These are phyloP conservation scores for Argyresthia albistria DNA, from an alignment of 2,888 invertebrate species.

Conservation along the genomic window DNA sequence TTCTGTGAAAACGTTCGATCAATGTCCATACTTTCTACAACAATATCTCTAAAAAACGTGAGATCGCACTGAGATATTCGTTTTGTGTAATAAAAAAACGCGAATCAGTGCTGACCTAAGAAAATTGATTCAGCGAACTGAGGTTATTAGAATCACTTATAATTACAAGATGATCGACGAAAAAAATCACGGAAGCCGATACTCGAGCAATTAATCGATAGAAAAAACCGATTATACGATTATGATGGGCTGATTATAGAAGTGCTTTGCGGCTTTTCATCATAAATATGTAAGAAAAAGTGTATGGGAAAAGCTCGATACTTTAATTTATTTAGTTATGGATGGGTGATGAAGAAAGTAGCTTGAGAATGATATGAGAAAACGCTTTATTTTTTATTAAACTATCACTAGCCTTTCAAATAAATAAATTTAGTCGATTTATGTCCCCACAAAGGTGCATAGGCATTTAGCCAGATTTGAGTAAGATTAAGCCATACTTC, in stretches of 20 bases:
- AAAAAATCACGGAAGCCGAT: constrained; percentile 54
- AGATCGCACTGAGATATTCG: too few relatives aligned
- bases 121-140: constrained; percentile 47
- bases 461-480: too few relatives aligned
- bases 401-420: too few relatives aligned
- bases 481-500: too few relatives aligned
- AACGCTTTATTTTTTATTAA: too few relatives aligned
- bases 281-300: constrained; percentile 21
- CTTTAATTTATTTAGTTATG: neutral
- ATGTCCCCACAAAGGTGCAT: too few relatives aligned
- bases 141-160: constrained; percentile 43
- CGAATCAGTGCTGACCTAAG: neutral
- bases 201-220: constrained; percentile 31
- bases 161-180: constrained; percentile 28
- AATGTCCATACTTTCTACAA: too few relatives aligned
- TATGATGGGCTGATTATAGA: constrained; percentile 44
- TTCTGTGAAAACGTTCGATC: too few relatives aligned
- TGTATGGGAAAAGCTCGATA: neutral
- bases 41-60: too few relatives aligned
- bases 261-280: constrained; percentile 31
- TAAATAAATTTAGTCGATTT: too few relatives aligned
- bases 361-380: too few relatives aligned
- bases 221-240: constrained; percentile 43
- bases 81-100: neutral
- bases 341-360: too few relatives aligned